Conservation (phyloP, 2,797 vertebrate species). For the Lerista edwardsae region DNA sequence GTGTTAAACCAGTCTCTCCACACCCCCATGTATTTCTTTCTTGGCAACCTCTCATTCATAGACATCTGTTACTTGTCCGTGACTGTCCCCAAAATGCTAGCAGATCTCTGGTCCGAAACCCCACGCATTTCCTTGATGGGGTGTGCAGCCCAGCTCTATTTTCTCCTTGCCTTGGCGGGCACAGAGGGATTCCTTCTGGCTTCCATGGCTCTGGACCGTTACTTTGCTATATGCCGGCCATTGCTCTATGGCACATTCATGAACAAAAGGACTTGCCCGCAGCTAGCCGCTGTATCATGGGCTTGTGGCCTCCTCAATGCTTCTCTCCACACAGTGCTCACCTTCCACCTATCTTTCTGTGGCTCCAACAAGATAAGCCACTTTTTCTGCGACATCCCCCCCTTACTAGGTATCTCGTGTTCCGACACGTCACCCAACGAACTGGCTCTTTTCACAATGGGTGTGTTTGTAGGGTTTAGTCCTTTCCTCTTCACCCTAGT, state of each 20-base stretch:
- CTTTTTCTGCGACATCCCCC: constrained; percentile 57
- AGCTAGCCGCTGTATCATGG: constrained; percentile 42
- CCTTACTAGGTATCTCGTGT: constrained; percentile 40
- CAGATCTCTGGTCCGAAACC: neutral
- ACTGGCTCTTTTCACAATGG: neutral
- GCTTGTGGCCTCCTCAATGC: constrained; percentile 41
- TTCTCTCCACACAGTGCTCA: constrained; percentile 35
- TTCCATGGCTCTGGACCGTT: constrained; percentile 58
- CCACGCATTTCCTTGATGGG: constrained; percentile 3
- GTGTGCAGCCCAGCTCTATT: constrained; percentile 62
- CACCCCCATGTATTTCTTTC: constrained; percentile 53
- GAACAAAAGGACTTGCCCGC: constrained; percentile 21
- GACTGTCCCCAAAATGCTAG: constrained; percentile 37
- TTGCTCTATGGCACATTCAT: constrained; percentile 49
- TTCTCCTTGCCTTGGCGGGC: constrained; percentile 46
- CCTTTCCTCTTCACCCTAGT: constrained; percentile 36
- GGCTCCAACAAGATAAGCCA: constrained; percentile 13
- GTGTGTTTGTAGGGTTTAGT: constrained; percentile 12
- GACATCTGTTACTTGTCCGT: constrained; percentile 56
- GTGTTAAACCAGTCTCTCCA: constrained; percentile 33
- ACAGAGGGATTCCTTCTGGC: constrained; percentile 51
- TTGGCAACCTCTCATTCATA: constrained; percentile 48
- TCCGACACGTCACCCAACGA: constrained; percentile 1
- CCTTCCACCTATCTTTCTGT: constrained; percentile 48
- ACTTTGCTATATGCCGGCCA: constrained; percentile 58